Conservation (phyloP, 2,888 invertebrate genomes). For the Temnothorax unifasciatus region DNA sequence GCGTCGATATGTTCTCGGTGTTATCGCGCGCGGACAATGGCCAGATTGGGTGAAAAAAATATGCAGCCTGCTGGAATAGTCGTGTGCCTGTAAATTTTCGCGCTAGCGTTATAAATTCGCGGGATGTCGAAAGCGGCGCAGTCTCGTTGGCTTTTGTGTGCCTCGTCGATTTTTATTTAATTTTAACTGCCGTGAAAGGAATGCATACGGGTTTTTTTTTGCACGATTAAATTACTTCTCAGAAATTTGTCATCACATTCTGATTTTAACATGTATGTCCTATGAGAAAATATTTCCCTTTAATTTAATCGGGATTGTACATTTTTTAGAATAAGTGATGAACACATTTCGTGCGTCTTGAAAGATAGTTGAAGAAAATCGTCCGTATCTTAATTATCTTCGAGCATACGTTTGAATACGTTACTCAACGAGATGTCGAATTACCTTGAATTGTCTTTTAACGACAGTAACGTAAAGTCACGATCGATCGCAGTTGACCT, state of each 20-base stretch:
- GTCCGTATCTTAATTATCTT: neutral
- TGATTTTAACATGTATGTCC: neutral
- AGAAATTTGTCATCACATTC: neutral
- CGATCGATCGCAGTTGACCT: conserved; percentile 57
- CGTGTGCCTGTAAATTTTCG: conserved; percentile 50
- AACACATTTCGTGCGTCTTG: neutral
- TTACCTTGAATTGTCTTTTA: neutral
- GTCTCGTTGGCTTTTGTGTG: conserved; percentile 46
- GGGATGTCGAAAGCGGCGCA: conserved; percentile 41
- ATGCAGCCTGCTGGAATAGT: conserved; percentile 42
- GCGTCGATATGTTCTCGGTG: conserved; percentile 47
- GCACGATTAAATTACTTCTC: neutral
- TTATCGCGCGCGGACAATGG: conserved; percentile 48
- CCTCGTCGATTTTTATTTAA: conserved; percentile 48
- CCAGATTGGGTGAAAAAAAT: conserved; percentile 36
- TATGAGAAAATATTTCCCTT: neutral
- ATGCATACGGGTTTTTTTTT: conserved; percentile 3
- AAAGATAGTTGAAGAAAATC: neutral
- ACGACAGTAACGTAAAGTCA: neutral
- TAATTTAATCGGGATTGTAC: neutral
- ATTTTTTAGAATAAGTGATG: neutral
- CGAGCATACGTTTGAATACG: neutral
- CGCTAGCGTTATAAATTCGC: conserved; percentile 46
- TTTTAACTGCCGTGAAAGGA: conserved; percentile 26
- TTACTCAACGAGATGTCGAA: neutral